These are phyloP conservation scores for Ictidomys tridecemlineatus DNA, from an alignment of 2,113 vertebrate species.

Conservation along the genomic window DNA sequence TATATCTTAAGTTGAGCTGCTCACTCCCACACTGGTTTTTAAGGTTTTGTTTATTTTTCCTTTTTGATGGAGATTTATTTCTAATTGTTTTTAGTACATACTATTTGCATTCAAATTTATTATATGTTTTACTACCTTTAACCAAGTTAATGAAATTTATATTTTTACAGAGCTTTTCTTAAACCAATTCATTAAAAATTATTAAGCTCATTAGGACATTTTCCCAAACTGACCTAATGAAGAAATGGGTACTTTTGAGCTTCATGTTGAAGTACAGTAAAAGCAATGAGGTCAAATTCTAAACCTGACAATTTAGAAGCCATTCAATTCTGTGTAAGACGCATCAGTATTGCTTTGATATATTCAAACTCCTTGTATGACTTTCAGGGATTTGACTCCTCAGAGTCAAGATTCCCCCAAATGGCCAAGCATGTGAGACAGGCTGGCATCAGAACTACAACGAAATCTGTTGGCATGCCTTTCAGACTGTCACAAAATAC, in stretches of 20 bases:
- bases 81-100: neutral
- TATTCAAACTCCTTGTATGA: neutral
- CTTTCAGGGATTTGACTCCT: neutral
- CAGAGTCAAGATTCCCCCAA: neutral
- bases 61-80: neutral
- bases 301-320: neutral
- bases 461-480: neutral
- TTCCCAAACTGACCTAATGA: neutral
- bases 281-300: neutral
- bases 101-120: neutral
- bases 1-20: neutral
- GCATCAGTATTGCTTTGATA: neutral
- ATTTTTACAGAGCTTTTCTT: neutral
- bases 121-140: slow-evolving; percentile 16
- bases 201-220: neutral
- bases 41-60: neutral
- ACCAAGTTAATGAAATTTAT: slow-evolving; percentile 38
- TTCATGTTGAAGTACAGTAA: neutral
- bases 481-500: neutral
- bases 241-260: slow-evolving; percentile 1
- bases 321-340: neutral
- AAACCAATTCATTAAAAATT: neutral
- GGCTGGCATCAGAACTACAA: neutral
- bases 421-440: neutral
- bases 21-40: neutral